phyloP scores from a whole-genome alignment of 1,140 invertebrate genomes.

The Leucophenga varia region DNA sequence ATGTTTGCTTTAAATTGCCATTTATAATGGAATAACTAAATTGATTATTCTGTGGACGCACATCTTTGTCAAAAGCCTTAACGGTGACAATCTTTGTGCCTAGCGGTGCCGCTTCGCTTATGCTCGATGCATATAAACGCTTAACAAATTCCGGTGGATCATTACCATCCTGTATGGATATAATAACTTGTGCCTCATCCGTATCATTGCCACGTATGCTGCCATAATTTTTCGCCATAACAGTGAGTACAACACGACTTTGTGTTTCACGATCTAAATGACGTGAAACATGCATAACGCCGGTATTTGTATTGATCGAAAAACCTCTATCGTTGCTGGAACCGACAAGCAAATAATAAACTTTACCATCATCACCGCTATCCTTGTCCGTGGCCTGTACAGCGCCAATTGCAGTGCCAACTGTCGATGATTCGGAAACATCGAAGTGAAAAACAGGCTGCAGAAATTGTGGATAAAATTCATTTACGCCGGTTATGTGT shows the following conservation, averaged over 20 bases:
- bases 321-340: constrained; percentile 92
- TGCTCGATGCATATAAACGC: constrained; percentile 69
- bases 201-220: constrained; percentile 92
- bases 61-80: constrained; percentile 87
- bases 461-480: constrained; percentile 89
- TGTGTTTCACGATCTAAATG: constrained; percentile 88
- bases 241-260: constrained; percentile 84
- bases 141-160: constrained; percentile 90
- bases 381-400: constrained; percentile 91
- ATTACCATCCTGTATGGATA: constrained; percentile 92
- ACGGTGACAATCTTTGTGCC: constrained; percentile 78
- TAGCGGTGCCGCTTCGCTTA: constrained; percentile 74
- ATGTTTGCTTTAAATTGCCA: constrained; percentile 79
- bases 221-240: constrained; percentile 92
- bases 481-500: constrained; percentile 86
- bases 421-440: constrained; percentile 87
- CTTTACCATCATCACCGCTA: constrained; percentile 84
- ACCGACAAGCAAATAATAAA: constrained; percentile 90
- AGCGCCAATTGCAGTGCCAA: constrained; percentile 82
- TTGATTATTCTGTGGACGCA: constrained; percentile 85
- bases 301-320: constrained; percentile 80
- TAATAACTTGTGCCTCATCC: constrained; percentile 90
- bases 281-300: constrained; percentile 79
- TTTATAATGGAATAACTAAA: constrained; percentile 88
- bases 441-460: constrained; percentile 91